These are phyloP conservation scores for Nemoura dubitans DNA, from an alignment of 2,888 invertebrate species.

Conservation along the genomic window DNA sequence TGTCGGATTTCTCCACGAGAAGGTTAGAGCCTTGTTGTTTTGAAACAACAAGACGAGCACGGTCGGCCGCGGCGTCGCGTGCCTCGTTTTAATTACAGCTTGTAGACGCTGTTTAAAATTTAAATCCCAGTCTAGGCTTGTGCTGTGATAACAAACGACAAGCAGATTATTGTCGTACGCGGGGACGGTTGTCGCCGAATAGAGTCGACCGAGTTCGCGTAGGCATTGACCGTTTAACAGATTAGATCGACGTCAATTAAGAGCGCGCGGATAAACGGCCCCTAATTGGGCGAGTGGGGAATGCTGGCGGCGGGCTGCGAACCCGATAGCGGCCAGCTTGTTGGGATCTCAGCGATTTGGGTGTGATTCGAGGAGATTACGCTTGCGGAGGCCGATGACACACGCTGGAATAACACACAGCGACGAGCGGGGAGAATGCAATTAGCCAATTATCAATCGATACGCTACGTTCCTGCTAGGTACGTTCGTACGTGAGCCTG, in stretches of 20 bases:
- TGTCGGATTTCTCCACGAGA: not conserved
- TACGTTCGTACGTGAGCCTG: not conserved
- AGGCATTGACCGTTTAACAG: not conserved
- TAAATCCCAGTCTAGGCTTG: not conserved
- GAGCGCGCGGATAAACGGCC: no score
- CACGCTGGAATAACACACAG: not conserved
- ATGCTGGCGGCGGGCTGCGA: no score
- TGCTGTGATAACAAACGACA: not conserved
- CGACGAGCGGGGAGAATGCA: not conserved
- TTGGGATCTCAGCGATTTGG: no score
- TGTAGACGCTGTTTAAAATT: not conserved
- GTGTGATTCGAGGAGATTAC: no score
- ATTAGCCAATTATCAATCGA: not conserved
- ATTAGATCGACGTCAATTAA: not conserved
- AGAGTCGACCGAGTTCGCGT: not conserved
- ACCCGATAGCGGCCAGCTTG: no score
- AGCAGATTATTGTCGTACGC: not conserved
- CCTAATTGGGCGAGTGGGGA: not conserved
- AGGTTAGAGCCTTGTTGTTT: not conserved
- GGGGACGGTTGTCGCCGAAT: not conserved
- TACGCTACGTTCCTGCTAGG: not conserved
- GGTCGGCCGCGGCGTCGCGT: not conserved
- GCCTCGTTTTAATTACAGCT: not conserved
- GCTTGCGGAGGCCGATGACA: no score
- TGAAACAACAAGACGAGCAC: not conserved